phyloP scores from a whole-genome alignment of 1,140 invertebrate species.

The Triops cancriformis region DNA sequence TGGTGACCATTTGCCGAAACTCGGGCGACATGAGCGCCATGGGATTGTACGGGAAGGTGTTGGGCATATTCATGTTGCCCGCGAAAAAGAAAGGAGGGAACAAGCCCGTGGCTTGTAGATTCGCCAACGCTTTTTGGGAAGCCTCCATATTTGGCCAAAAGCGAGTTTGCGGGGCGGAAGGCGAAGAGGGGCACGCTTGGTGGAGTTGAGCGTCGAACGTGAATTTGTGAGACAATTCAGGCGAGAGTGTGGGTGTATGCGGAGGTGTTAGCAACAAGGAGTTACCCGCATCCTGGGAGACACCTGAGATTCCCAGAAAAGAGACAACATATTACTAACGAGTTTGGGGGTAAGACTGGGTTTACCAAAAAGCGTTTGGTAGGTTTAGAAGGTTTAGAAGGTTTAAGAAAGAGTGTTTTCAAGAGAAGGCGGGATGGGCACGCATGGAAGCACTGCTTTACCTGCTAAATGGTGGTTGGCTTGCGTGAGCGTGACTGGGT shows the following conservation, averaged over 20 bases:
- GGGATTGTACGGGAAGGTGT: neutral
- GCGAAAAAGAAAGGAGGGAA: conserved; percentile 20
- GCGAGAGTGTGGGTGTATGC: conserved; percentile 32
- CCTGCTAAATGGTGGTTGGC: neutral
- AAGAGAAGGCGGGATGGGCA: neutral
- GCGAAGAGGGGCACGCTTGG: conserved; percentile 10
- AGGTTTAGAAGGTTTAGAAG: no score
- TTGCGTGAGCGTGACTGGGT: conserved; percentile 13
- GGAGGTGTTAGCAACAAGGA: conserved; percentile 34
- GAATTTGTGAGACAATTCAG: conserved; percentile 28
- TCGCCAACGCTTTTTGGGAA: conserved; percentile 18
- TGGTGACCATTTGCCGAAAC: conserved; percentile 16
- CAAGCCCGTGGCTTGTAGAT: conserved; percentile 17
- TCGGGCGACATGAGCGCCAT: conserved; percentile 18
- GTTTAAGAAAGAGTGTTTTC: no score
- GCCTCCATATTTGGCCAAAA: conserved; percentile 22
- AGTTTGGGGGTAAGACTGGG: no score
- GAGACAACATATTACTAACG: neutral
- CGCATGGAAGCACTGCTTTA: neutral
- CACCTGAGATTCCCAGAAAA: neutral
- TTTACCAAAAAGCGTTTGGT: no score
- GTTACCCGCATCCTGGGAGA: conserved; percentile 24
- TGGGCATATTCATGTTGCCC: conserved; percentile 11
- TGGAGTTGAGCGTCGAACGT: conserved; percentile 28
- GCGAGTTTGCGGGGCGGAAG: neutral